Base-by-base conservation (phyloP, 23 tunicate genomes). In the Ciona savignyi region DNA sequence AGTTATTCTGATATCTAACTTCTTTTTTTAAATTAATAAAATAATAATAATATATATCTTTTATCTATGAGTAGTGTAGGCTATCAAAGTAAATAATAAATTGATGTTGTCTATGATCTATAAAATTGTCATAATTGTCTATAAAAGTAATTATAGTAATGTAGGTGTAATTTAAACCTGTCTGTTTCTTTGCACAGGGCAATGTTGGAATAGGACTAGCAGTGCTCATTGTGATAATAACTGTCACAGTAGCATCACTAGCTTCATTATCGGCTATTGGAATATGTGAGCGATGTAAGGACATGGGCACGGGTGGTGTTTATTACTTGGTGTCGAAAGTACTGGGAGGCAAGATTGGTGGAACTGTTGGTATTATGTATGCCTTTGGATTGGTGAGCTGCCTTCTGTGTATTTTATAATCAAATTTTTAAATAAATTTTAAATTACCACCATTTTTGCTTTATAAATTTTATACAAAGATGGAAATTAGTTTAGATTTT, bases 331-430 rank as follows among this genome's bases (percentile, higher is more conserved):
- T 91, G 26, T 91, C 97, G 2, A 70, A 86, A 32, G 97, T 91
- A 0, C 91, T 91, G 29, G 97, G 97, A 20, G 97, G 97, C 34
- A 91, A 84, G 64, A 61, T 91, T 31, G 97, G 97, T 19, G 97
- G 91, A 34, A 80, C 97, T 25, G 80, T 84, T 76, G 97, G 97
- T 29, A 79, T 91, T 25, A 91, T 91, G 97, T 91, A 91, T 80
- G 79, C 97, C 32, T 84, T 91, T 76, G 97, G 97, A 21, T 42
- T 88, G 83, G 96, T 88, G 77, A 81, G 84, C n/a, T 49, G 19
- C 9, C 11, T 70, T 70, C 24, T 32, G 22, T 6, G 20, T 4
- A 4, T 4, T 68, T 26, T 68, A 6, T 4, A 28, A 22, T 68
- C 34, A 29, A 31, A 19, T 35, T n/a, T 6, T 9, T 19, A 65